A percentile compares a stretch with the other conserved stretches of the same genome.
These are phyloP conservation scores for Leucania comma DNA, from an alignment of 2,888 invertebrate genomes.

Conservation along the genomic window DNA sequence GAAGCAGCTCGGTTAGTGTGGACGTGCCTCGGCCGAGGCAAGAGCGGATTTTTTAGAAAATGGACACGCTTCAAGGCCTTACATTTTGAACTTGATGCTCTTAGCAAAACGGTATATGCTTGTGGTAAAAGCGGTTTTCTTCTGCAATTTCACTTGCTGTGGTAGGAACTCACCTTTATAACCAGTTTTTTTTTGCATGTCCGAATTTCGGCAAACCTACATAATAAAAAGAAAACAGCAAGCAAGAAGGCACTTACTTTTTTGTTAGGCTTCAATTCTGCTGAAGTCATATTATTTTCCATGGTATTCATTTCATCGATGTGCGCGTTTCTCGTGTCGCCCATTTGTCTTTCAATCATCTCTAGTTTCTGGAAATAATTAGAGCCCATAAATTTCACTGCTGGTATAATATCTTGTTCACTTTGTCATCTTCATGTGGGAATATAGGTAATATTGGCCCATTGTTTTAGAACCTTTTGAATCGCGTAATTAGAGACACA, in stretches of 20 bases:
- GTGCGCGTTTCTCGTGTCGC: conserved; percentile 78
- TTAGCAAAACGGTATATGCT: too few relatives aligned
- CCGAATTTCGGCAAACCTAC: background rate
- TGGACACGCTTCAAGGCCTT: too few relatives aligned
- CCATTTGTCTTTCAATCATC: conserved; percentile 86
- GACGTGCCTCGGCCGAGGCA: too few relatives aligned
- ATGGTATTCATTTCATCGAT: conserved; percentile 64
- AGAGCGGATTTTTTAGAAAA: too few relatives aligned
- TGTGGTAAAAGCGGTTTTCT: too few relatives aligned
- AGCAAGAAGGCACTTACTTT: conserved; percentile 67
- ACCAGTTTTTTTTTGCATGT: background rate
- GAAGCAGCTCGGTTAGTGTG: too few relatives aligned
- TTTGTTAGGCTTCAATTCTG: conserved; percentile 74
- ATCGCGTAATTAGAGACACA: too few relatives aligned
- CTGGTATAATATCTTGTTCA: background rate
- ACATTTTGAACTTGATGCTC: too few relatives aligned
- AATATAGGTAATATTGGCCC: too few relatives aligned
- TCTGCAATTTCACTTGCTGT: too few relatives aligned
- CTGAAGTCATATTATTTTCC: conserved; percentile 72
- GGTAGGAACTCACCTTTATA: too few relatives aligned
- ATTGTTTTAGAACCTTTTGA: background rate
- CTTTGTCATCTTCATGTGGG: background rate
- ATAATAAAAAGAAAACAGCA: background rate
- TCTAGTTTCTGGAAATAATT: conserved; percentile 76
- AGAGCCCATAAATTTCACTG: background rate